Evolutionary conservation across 1,140 invertebrate species (phyloP).

Genomic region (Dinothrombium tinctorium): DNA sequence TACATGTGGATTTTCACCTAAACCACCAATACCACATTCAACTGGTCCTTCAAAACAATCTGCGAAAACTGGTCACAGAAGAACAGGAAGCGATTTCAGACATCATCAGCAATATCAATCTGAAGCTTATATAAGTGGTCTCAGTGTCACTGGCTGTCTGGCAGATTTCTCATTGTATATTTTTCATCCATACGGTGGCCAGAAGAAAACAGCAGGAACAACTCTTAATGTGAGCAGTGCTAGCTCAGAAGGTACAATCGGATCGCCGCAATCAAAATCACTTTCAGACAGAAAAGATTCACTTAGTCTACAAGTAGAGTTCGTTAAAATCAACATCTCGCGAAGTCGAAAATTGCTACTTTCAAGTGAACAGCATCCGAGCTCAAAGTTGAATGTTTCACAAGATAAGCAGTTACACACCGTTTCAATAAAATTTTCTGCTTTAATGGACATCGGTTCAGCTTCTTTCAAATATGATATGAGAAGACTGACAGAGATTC

Average conservation of each 20-base stretch:
- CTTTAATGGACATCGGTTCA: constrained; percentile 84
- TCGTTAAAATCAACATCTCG: constrained; percentile 83
- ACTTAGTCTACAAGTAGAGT: constrained; percentile 82
- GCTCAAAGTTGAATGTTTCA: not conserved
- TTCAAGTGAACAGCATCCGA: not conserved
- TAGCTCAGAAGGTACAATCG: not conserved
- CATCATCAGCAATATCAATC: constrained; percentile 3
- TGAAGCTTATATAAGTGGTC: constrained; percentile 40
- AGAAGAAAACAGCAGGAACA: constrained; percentile 40
- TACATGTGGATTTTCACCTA: not conserved
- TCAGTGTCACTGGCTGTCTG: constrained; percentile 77
- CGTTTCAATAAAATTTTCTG: constrained; percentile 24
- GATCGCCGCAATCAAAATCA: constrained; percentile 32
- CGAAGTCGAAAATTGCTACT: constrained; percentile 43
- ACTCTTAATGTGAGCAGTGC: not conserved
- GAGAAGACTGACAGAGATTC: constrained; percentile 82
- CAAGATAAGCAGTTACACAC: constrained; percentile 1
- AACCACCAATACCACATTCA: not conserved
- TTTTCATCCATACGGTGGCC: constrained; percentile 85
- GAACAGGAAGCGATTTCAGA: not conserved
- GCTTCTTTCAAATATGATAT: constrained; percentile 98
- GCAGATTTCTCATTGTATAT: constrained; percentile 92
- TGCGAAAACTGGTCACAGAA: not conserved
- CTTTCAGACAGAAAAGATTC: constrained; percentile 83
- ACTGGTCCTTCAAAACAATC: not conserved